Base-by-base conservation (phyloP, 2,113 vertebrate genomes). In the Symphodus melops region DNA sequence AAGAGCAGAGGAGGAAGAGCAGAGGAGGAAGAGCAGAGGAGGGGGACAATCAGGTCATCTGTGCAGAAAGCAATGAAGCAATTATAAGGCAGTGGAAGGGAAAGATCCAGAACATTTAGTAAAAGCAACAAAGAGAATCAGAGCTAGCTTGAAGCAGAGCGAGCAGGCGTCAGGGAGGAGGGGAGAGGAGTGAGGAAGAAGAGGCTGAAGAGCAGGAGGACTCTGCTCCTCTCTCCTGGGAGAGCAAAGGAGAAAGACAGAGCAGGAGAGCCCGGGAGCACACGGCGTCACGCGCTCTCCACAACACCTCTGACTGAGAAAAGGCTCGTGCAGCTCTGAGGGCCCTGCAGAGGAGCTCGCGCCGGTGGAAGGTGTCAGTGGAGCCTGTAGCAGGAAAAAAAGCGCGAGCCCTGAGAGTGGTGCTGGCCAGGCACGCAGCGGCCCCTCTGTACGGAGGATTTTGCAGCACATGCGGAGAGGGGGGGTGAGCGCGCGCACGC, bases 401-500 rank as follows among this genome's bases (percentile, higher is more conserved):
- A 37, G 51, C 76, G 51, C 60, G 58, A 73, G 68, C 59, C 44
- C 28, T 59, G 42, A 8, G 37, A 20, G 44, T 41, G 72, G 20
- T 52, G 21, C 23, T 57, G 75, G 56, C 39, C 72, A 64, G 46
- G 41, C 76, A 61, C 61, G 44, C 64, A 72, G 37, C 46, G 66
- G 64, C 14, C 49, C 28, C 48, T 17, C 61, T 36, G 42, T 13
- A 73, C 5, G 56, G 60, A 57, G 70, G 33, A 36, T 68, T 71
- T 8, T 80, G 77, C 71, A 33, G 66, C 44, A 53, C 56, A 33
- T 54, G 39, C 71, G 53, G 70, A 56, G 73, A 60, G 36, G 62
- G 63, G 79, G 83, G 73, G 56, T 20, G 64, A 54, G 73, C 61
- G 83, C 57, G 78, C 75, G 78, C 75, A 62, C 74, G 68, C 28